A percentile compares a stretch with the other conserved stretches of the same genome.
Conservation (phyloP, 2,113 vertebrate genomes). For the Beaufortia kweichowensis region DNA sequence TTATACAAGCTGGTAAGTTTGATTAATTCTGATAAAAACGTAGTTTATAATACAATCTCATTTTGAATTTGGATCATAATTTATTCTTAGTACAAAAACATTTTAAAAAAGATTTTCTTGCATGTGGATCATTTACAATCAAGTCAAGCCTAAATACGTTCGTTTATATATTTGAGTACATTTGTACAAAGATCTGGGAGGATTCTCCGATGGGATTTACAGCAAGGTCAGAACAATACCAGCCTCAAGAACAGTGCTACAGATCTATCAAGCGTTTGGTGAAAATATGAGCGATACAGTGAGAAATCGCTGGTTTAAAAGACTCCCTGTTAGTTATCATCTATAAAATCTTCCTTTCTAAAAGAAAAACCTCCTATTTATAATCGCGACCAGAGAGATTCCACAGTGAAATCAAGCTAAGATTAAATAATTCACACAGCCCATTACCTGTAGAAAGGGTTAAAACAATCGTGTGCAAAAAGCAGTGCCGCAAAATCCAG, state of each 20-base stretch:
- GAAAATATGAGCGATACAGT: constrained; percentile 37
- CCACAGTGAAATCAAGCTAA: constrained; percentile 35
- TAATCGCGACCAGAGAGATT: not conserved
- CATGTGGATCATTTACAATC: constrained; percentile 52
- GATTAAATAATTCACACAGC: constrained; percentile 37
- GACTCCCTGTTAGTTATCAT: constrained; percentile 30
- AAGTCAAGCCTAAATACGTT: constrained; percentile 38
- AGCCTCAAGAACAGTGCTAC: constrained; percentile 53
- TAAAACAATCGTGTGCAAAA: constrained; percentile 31
- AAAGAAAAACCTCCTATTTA: constrained; percentile 11
- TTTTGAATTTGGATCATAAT: constrained; percentile 46
- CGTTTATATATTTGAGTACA: constrained; percentile 3
- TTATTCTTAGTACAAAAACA: constrained; percentile 52
- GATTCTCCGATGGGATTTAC: constrained; percentile 4
- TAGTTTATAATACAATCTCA: constrained; percentile 48
- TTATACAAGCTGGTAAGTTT: constrained; percentile 47
- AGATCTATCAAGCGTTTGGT: constrained; percentile 34
- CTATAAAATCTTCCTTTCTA: constrained; percentile 14
- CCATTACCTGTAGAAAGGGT: not conserved
- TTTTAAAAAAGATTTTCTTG: not conserved
- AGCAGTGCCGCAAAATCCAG: not conserved
- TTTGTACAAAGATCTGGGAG: constrained; percentile 34
- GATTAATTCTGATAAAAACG: constrained; percentile 49
- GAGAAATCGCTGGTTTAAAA: constrained; percentile 53
- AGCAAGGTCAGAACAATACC: constrained; percentile 31